Evolutionary conservation across 1,140 invertebrate genomes (phyloP).

Genomic region (Zaprionus lachaisei): DNA sequence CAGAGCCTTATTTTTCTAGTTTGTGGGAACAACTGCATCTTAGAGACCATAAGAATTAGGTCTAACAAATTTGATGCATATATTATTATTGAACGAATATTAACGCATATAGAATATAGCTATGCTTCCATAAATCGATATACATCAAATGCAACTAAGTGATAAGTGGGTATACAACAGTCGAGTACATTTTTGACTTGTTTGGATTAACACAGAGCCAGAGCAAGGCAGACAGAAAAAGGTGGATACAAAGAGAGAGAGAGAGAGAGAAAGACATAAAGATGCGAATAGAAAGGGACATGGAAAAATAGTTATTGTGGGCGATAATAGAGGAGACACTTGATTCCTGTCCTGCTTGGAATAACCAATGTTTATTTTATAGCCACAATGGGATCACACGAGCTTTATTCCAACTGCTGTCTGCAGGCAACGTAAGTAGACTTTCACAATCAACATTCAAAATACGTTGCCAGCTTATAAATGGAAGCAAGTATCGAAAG

Average conservation of each 20-base stretch:
- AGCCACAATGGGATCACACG: constrained; percentile 4
- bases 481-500: too few relatives aligned
- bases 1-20: too few relatives aligned
- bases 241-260: constrained; percentile 1
- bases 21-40: too few relatives aligned
- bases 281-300: not conserved
- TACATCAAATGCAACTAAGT: too few relatives aligned
- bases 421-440: not conserved
- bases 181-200: constrained; percentile 48
- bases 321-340: constrained; percentile 13
- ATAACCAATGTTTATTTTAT: constrained; percentile 73
- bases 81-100: too few relatives aligned
- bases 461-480: not conserved
- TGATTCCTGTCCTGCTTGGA: constrained; percentile 66
- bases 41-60: too few relatives aligned
- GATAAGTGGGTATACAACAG: too few relatives aligned
- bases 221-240: not conserved
- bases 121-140: too few relatives aligned
- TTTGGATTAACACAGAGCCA: constrained; percentile 51
- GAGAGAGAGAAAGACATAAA: constrained; percentile 1
- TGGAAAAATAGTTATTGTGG: constrained; percentile 2
- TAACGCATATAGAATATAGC: too few relatives aligned
- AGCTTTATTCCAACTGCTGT: constrained; percentile 1
- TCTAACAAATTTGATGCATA: too few relatives aligned
- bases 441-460: not conserved